Percentiles rank a stretch among this genome's conserved stretches.
Evolutionary conservation across 1,140 invertebrate genomes (phyloP).

Genomic region (Cotesia vestalis): DNA sequence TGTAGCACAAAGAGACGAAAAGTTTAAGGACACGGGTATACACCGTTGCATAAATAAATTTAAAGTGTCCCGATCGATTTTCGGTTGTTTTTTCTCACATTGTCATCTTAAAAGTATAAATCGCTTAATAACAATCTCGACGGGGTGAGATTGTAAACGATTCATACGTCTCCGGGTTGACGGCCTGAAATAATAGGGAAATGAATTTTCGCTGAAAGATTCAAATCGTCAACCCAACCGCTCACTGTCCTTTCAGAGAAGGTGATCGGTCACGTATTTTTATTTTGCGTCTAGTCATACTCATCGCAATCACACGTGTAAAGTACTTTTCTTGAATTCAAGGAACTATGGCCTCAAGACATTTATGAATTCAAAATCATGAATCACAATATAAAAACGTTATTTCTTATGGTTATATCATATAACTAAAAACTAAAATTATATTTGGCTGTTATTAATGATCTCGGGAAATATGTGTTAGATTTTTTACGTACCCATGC

Average conservation of each 20-base stretch:
- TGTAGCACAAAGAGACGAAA: constrained; percentile 14
- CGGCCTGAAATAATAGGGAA: constrained; percentile 66
- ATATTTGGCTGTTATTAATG: background rate
- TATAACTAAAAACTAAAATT: too few relatives aligned
- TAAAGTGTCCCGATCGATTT: background rate
- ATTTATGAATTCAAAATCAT: too few relatives aligned
- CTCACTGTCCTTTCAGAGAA: constrained; percentile 16
- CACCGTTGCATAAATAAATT: too few relatives aligned
- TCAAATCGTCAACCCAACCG: constrained; percentile 47
- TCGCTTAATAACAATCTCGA: constrained; percentile 38
- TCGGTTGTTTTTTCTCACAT: background rate
- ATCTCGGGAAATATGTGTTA: background rate
- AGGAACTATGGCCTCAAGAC: constrained; percentile 22
- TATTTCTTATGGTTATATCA: constrained; percentile 4
- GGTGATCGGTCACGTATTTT: constrained; percentile 35
- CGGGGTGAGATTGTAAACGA: constrained; percentile 58
- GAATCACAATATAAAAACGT: background rate
- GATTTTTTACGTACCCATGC: background rate
- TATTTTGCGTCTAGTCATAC: constrained; percentile 1
- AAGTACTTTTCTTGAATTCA: background rate
- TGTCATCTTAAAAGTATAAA: constrained; percentile 18
- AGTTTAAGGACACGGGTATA: background rate
- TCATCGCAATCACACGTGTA: constrained; percentile 28
- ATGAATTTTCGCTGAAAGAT: constrained; percentile 63
- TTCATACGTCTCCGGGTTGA: constrained; percentile 64